Evolutionary conservation across 2,113 vertebrate genomes (phyloP), one percentile per base, ranked within the genome.

Genomic region (Macrotis lagotis): DNA sequence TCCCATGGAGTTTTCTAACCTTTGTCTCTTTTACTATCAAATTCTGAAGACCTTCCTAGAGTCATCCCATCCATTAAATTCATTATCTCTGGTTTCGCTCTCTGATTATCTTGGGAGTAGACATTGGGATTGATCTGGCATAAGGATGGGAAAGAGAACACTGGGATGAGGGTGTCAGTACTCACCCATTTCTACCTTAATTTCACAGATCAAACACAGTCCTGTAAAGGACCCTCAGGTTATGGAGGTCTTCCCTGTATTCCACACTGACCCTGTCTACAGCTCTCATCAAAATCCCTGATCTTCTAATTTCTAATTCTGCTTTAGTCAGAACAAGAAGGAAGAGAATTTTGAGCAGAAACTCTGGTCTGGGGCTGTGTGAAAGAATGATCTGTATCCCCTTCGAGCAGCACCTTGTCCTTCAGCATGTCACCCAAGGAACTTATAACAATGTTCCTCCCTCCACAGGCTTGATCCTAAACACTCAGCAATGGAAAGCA

Each of bases 101-200:
- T 12, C 10, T 37, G 28, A 2, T 66, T 44, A 22, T 74, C 16
- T 6, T 24, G 6, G 16, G n/a, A 22, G 8, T 44, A 16, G 1
- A 8, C 44, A 6, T n/a, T n/a, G 44, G n/a, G 5, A 3, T 22
- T 74, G n/a, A 2, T 44, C 0, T 0, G 5, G 37, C 11, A 44
- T 5, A 22, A 74, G n/a, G n/a, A n/a, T 22, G 1, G n/a, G 6
- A 44, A n/a, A 83, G n/a, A 44, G 66, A 24, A 8, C 66, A 44
- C 11, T 83, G 16, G n/a, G n/a, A 83, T 44, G 19, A 44, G 7
- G 37, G 66, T 31, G n/a, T 6, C n/a, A 83, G 37, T 5, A 83
- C 66, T 83, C n/a, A 83, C 66, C n/a, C n/a, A 24, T 83, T 7
- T 83, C 16, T 8, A 19, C 66, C 66, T 1, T 22, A 22, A 24